Conservation (phyloP, 2,797 vertebrate species). For the Eulemur coronatus region DNA sequence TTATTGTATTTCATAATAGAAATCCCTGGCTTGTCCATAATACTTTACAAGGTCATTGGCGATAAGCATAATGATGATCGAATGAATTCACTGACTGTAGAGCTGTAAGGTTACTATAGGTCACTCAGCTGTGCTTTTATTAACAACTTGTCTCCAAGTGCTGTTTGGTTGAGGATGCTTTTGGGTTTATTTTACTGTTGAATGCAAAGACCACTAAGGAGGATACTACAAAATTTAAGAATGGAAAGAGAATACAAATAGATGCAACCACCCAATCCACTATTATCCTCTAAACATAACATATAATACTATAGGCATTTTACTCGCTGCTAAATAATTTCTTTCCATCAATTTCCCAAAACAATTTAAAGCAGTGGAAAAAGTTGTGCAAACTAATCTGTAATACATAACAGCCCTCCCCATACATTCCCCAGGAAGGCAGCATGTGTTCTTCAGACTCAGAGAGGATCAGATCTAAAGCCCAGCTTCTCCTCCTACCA, state of each 20-base stretch:
- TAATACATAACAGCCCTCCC: background rate
- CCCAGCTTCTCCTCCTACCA: background rate
- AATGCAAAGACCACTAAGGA: background rate
- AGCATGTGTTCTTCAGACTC: background rate
- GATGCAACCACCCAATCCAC: background rate
- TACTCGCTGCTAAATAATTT: background rate
- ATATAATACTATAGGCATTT: background rate
- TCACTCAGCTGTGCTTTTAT: background rate
- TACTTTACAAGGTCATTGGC: background rate
- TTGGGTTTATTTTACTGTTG: background rate
- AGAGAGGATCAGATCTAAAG: background rate
- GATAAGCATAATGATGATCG: background rate
- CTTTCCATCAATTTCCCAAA: background rate
- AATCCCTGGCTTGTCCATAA: background rate
- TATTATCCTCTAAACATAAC: background rate
- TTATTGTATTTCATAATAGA: background rate
- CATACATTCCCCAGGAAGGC: background rate
- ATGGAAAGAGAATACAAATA: background rate
- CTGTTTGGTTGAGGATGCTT: background rate
- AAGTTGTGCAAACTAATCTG: background rate
- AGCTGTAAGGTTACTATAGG: background rate
- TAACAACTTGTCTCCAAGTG: background rate
- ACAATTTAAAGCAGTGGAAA: background rate
- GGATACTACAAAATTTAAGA: background rate
- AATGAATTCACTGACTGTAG: background rate